A percentile compares a stretch with the other conserved stretches of the same genome.
These are phyloP conservation scores for Prenolepis imparis DNA, from an alignment of 2,888 invertebrate species.

Conservation along the genomic window DNA sequence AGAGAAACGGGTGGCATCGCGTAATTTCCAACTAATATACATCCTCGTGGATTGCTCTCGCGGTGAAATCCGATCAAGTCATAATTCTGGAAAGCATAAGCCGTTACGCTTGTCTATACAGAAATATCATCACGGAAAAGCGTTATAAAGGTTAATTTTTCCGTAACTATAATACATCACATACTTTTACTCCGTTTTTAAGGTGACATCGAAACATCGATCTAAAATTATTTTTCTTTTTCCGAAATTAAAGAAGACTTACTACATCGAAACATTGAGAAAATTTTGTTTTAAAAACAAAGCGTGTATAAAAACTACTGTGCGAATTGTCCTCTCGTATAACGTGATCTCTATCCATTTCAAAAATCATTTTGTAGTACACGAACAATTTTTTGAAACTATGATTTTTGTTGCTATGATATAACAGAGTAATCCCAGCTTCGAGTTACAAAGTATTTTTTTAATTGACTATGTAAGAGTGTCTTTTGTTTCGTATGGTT, in stretches of 20 bases:
- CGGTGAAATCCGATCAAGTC: conserved; percentile 41
- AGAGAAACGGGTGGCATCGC: neutral
- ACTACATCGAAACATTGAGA: neutral
- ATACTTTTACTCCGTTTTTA: neutral
- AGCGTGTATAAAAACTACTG: conserved; percentile 6
- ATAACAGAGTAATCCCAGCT: conserved; percentile 14
- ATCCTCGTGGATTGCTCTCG: conserved; percentile 14
- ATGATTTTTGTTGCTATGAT: conserved; percentile 8
- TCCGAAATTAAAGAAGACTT: conserved; percentile 10
- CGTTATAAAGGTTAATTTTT: neutral
- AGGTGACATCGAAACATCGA: neutral
- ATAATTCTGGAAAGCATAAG: conserved; percentile 14
- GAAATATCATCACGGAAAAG: neutral
- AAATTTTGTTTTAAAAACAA: neutral
- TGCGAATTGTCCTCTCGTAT: conserved; percentile 7
- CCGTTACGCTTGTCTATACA: conserved; percentile 14
- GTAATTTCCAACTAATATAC: conserved; percentile 47
- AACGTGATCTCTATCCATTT: neutral
- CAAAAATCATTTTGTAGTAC: conserved; percentile 17
- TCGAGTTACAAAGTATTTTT: conserved; percentile 28
- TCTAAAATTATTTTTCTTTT: neutral
- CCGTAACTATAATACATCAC: neutral
- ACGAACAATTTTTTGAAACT: conserved; percentile 19
- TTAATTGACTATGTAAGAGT: conserved; percentile 22
- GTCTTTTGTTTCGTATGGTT: conserved; percentile 1